Percentiles rank a stretch among this genome's conserved stretches.
Conservation (phyloP, 2,113 vertebrate species). For the Protomyctophum bolini region DNA sequence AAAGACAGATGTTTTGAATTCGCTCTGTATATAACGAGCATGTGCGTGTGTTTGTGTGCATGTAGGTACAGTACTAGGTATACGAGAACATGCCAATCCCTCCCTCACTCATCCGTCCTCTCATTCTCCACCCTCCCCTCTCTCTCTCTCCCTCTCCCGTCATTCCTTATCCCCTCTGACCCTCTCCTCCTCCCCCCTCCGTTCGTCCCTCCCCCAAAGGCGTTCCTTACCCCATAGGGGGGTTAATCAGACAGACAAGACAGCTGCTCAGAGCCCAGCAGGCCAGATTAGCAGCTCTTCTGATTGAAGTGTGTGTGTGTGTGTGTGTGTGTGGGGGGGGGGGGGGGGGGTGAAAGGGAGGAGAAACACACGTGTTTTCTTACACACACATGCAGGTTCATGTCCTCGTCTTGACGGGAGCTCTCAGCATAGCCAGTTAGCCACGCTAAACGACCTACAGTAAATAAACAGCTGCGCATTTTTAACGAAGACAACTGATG, state of each 20-base stretch:
- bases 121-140: no score
- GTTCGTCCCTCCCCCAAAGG: background rate
- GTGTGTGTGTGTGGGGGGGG: constrained; percentile 10
- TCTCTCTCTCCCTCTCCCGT: no score
- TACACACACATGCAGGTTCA: no score
- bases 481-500: constrained; percentile 49
- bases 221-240: constrained; percentile 24
- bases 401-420: constrained; percentile 34
- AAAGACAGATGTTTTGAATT: no score
- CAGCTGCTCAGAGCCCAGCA: constrained; percentile 61
- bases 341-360: no score
- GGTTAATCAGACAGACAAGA: constrained; percentile 67
- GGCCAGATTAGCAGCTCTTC: constrained; percentile 61
- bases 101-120: background rate
- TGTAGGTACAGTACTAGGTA: no score
- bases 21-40: no score
- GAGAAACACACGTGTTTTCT: no score
- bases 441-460: constrained; percentile 72
- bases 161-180: background rate
- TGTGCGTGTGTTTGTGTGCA: no score
- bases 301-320: constrained; percentile 53
- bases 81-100: no score
- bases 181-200: constrained; percentile 3
- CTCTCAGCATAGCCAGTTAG: constrained; percentile 62
- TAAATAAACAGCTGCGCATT: constrained; percentile 68